Conservation (phyloP, 1,140 invertebrate genomes). For the Meloidogyne floridensis region DNA sequence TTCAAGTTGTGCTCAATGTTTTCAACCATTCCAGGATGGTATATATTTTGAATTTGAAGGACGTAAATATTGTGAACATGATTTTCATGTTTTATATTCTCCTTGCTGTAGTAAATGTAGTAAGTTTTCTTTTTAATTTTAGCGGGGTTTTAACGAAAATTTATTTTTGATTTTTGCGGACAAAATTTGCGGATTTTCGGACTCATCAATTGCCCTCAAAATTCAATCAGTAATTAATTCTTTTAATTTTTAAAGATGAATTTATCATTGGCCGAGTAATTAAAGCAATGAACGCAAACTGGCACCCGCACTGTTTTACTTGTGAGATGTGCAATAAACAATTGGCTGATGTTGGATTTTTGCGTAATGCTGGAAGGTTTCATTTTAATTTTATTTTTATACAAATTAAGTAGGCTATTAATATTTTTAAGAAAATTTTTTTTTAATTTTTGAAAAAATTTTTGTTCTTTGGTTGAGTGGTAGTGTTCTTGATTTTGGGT, state of each 20-base stretch:
- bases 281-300: conserved; percentile 97
- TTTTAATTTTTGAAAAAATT: conserved; percentile 19
- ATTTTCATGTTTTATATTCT: conserved; percentile 78
- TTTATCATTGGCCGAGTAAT: conserved; percentile 80
- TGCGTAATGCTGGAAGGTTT: conserved; percentile 63
- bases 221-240: no score
- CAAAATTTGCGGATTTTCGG: no score
- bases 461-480: not conserved
- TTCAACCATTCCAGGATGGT: conserved; percentile 93
- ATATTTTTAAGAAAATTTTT: not conserved
- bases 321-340: conserved; percentile 88
- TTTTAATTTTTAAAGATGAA: conserved; percentile 48
- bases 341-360: conserved; percentile 90
- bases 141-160: no score
- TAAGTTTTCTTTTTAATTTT: conserved; percentile 68
- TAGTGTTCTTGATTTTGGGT: not conserved
- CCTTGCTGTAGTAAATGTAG: conserved; percentile 96
- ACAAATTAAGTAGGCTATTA: no score
- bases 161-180: no score
- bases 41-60: conserved; percentile 99
- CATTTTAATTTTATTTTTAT: not conserved
- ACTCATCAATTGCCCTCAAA: not conserved
- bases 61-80: conserved; percentile 97
- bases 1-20: conserved; percentile 93
- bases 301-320: conserved; percentile 95